These are phyloP conservation scores for Lydus trimaculatus DNA, from an alignment of 2,888 invertebrate species.

Conservation along the genomic window DNA sequence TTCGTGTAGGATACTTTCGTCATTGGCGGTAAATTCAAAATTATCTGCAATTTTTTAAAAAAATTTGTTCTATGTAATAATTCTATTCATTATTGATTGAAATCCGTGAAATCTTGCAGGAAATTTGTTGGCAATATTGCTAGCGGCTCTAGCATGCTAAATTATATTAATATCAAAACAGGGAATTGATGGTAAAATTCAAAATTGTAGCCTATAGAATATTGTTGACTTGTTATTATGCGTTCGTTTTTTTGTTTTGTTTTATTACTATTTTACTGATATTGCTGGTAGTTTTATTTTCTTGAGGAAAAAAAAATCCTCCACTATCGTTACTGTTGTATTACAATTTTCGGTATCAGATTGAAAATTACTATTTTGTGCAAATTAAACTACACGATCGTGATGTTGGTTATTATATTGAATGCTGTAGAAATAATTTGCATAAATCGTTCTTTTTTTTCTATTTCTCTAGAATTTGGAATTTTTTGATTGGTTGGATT, in stretches of 20 bases:
- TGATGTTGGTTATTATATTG: slow-evolving; percentile 57
- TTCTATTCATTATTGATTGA: slow-evolving; percentile 37
- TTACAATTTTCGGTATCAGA: slow-evolving; percentile 60
- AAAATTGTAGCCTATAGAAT: slow-evolving; percentile 57
- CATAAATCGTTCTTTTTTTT: slow-evolving; percentile 43
- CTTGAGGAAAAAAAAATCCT: slow-evolving; percentile 33
- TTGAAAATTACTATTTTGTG: slow-evolving; percentile 61
- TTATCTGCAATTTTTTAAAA: neutral
- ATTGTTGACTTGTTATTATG: slow-evolving; percentile 53
- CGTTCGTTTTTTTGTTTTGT: slow-evolving; percentile 6
- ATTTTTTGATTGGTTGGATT: slow-evolving; percentile 22
- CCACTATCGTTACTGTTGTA: slow-evolving; percentile 33
- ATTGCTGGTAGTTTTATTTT: slow-evolving; percentile 24
- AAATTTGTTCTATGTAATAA: neutral
- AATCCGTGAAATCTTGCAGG: slow-evolving; percentile 47
- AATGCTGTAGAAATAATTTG: slow-evolving; percentile 51
- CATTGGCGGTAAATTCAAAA: neutral
- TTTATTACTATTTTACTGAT: slow-evolving; percentile 52
- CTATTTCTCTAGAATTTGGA: neutral
- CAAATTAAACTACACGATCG: slow-evolving; percentile 58
- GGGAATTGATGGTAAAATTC: slow-evolving; percentile 58
- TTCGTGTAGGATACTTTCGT: neutral
- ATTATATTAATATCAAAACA: slow-evolving; percentile 60
- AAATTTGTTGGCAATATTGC: slow-evolving; percentile 31
- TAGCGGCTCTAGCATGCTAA: slow-evolving; percentile 54